These are phyloP conservation scores for Pseudotriccus pelzelni DNA, from an alignment of 2,797 vertebrate genomes.

Conservation along the genomic window DNA sequence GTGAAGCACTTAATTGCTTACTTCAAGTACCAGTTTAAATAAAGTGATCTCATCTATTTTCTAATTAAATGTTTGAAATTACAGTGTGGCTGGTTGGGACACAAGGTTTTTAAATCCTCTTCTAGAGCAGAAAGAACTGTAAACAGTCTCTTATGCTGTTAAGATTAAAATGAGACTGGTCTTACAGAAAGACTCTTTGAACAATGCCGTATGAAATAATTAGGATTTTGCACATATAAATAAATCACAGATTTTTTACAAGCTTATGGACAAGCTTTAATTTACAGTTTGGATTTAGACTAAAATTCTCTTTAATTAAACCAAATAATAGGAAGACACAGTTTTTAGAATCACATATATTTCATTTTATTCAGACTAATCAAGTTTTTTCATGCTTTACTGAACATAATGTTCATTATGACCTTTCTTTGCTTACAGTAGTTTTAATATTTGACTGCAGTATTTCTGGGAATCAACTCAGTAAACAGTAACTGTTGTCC, in stretches of 20 bases:
- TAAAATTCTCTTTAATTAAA: background rate
- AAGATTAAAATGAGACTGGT: background rate
- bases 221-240: background rate
- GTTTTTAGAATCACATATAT: background rate
- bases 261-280: background rate
- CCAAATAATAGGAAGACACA: background rate
- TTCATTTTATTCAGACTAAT: background rate
- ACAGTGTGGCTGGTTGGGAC: background rate
- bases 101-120: background rate
- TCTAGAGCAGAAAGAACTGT: background rate
- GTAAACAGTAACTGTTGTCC: background rate
- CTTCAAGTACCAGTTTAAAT: slow-evolving; percentile 41
- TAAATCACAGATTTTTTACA: background rate
- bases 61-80: slow-evolving; percentile 53
- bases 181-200: background rate
- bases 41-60: slow-evolving; percentile 54
- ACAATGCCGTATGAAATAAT: background rate
- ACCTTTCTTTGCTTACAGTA: background rate
- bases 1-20: slow-evolving; percentile 55
- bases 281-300: background rate
- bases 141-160: background rate
- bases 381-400: background rate
- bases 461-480: background rate
- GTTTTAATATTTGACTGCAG: background rate
- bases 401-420: background rate